phyloP scores from a whole-genome alignment of 2,797 vertebrate species.

The Amblyopsis hoosieri region DNA sequence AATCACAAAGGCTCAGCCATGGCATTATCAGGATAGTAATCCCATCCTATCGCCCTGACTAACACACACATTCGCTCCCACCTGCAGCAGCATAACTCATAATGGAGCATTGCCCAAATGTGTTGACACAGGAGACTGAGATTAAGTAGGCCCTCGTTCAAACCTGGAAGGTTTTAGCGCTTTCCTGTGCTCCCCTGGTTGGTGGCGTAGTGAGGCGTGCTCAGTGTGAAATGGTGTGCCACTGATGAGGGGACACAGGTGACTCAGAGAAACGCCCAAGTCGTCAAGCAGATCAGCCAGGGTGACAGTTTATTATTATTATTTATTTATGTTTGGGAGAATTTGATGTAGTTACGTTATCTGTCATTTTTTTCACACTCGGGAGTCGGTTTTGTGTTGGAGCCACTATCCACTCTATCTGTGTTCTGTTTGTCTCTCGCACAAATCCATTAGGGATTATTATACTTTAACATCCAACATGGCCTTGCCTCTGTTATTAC shows the following conservation, averaged over 20 bases:
- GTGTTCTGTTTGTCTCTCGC: background rate
- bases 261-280: constrained; percentile 21
- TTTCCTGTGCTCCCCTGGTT: constrained; percentile 35
- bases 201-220: constrained; percentile 51
- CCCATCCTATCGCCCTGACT: constrained; percentile 3
- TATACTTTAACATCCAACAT: constrained; percentile 5
- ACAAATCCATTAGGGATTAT: background rate
- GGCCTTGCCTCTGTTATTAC: constrained; percentile 15
- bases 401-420: background rate
- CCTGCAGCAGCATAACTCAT: constrained; percentile 23
- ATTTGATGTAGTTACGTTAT: constrained; percentile 23
- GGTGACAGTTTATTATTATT: background rate
- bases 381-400: background rate
- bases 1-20: constrained; percentile 9
- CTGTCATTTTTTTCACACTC: background rate
- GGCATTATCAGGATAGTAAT: constrained; percentile 43
- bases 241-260: constrained; percentile 50
- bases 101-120: constrained; percentile 16
- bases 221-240: constrained; percentile 56
- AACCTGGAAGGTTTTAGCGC: constrained; percentile 34
- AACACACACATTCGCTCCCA: constrained; percentile 39
- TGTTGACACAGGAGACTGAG: constrained; percentile 16
- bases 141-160: constrained; percentile 29
- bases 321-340: background rate
- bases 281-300: constrained; percentile 6